Evolutionary conservation across 1,140 invertebrate genomes (phyloP), one percentile per base, ranked within the genome.

Genomic region (Aphelinus certus): DNA sequence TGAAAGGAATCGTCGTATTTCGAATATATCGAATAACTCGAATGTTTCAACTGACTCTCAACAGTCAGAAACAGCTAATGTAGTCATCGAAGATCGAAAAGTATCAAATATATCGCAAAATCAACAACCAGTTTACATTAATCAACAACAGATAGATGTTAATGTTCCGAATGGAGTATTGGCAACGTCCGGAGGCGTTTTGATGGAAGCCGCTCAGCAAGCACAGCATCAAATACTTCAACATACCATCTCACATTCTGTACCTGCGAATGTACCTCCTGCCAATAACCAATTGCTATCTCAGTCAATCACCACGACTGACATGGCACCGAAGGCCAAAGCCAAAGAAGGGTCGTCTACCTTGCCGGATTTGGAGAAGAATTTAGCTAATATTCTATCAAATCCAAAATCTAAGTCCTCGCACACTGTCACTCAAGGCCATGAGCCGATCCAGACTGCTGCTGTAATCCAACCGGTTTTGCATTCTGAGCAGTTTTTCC

Each of bases 381-480:
- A 88, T 80, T 76, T 88, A 26, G 87, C 87, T 1, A 88, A 88
- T 70, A 88, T 88, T 76, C 71, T 88, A 6, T 88, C 87, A 0
- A 88, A 88, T 79, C 86, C 87, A 0, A 88, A 88, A 76, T 83
- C 86, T 3, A 88, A 88, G 69, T 82, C 84, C 6, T 75, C 75
- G 3, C 85, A 85, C 6, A 80, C 82, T 42, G 81, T 83, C 68
- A 47, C 81, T 51, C 79, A 79, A 46, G 79, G 53, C 3, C 84
- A 86, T 5, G 83, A 84, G 48, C 69, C 69, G 51, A 74, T 75
- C 63, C 67, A 73, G 7, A 80, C 75, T 56, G 7, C 70, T 58
- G 61, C 75, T 26, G 55, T 70, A 5, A 64, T 73, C 45, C 75
- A 76, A 53, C 75, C 83, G 26, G 49, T 80, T 10, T 60, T 83